These are phyloP conservation scores for Pogonomyrmex barbatus DNA, from an alignment of 1,140 invertebrate genomes.

Conservation along the genomic window DNA sequence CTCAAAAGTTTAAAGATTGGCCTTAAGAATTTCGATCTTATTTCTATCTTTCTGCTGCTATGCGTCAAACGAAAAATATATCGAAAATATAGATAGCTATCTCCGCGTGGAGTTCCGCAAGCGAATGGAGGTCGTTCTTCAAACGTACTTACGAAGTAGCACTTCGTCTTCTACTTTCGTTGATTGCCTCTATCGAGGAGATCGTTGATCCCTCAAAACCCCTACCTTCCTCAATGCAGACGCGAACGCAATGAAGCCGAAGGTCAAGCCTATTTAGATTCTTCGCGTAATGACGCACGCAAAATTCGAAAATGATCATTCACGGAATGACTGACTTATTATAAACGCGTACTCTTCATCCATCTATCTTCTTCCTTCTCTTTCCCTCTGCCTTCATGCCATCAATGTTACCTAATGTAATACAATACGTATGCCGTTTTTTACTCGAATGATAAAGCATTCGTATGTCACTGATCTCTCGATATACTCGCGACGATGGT, in stretches of 20 bases:
- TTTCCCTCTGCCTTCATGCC: too few relatives aligned
- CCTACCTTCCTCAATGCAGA: slow-evolving; percentile 54
- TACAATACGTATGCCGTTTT: neutral
- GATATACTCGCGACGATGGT: neutral
- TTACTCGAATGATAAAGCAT: neutral
- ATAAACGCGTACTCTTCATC: neutral
- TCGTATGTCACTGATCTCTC: neutral
- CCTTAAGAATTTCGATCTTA: neutral
- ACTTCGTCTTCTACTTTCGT: slow-evolving; percentile 19
- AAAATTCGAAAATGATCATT: slow-evolving; percentile 43
- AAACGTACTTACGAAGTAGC: slow-evolving; percentile 21
- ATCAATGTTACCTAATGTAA: neutral
- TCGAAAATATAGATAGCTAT: neutral
- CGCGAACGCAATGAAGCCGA: slow-evolving; percentile 16
- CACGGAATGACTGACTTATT: neutral
- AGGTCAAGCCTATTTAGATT: slow-evolving; percentile 42
- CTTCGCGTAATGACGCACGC: neutral
- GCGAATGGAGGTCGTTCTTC: neutral
- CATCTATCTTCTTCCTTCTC: neutral
- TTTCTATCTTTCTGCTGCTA: neutral
- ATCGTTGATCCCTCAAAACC: slow-evolving; percentile 46
- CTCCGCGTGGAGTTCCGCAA: neutral
- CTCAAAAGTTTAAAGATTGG: neutral
- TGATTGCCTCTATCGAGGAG: slow-evolving; percentile 34
- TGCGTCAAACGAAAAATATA: neutral